Conservation (phyloP, 2,113 vertebrate species). For the Azemiops feae region DNA sequence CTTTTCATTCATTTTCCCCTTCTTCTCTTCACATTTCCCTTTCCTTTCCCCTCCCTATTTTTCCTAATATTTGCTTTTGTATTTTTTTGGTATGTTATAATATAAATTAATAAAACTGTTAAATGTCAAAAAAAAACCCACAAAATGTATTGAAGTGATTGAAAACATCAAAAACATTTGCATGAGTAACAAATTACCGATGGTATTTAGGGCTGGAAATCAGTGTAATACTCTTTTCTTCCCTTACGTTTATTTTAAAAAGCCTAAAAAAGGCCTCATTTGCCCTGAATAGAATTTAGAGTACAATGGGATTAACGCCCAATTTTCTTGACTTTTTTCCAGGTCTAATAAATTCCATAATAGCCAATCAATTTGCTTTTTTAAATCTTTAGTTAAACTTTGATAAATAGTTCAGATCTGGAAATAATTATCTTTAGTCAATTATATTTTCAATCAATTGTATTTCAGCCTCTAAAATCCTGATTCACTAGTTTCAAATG, state of each 20-base stretch:
- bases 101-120: no score
- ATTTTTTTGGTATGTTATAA: no score
- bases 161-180: slow-evolving; percentile 4
- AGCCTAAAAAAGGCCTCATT: not conserved
- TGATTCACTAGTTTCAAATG: not conserved
- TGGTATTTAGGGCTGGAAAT: not conserved
- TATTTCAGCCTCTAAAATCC: not conserved
- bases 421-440: not conserved
- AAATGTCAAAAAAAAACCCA: no score
- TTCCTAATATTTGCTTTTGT: no score
- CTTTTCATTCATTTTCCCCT: no score
- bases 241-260: not conserved
- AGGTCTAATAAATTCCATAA: slow-evolving; percentile 10
- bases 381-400: slow-evolving; percentile 4
- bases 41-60: no score
- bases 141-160: not conserved
- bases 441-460: not conserved
- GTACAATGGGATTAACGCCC: not conserved
- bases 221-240: not conserved
- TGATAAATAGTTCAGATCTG: slow-evolving; percentile 8
- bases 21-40: no score
- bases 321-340: slow-evolving; percentile 19
- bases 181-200: not conserved
- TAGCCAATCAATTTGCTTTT: not conserved
- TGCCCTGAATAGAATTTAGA: not conserved